Percentiles rank a stretch among this genome's conserved stretches.
Conservation (phyloP, 2,113 vertebrate species). For the Gambusia holbrooki region DNA sequence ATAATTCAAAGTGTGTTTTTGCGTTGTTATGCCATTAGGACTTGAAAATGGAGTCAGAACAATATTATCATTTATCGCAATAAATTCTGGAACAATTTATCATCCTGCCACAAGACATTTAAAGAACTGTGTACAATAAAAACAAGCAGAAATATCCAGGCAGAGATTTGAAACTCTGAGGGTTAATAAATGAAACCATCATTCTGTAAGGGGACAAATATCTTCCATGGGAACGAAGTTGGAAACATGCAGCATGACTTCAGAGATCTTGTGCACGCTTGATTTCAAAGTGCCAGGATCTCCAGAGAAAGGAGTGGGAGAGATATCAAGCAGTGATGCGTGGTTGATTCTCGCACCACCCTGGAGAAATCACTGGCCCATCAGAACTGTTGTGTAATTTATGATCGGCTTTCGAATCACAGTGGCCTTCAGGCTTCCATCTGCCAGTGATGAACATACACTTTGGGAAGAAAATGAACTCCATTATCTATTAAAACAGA, state of each 20-base stretch:
- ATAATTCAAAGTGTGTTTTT: no score
- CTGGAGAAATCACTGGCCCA: slow-evolving; percentile 53
- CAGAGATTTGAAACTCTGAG: no score
- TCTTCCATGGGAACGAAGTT: no score
- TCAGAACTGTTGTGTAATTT: slow-evolving; percentile 73
- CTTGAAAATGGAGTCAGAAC: no score
- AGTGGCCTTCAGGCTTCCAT: slow-evolving; percentile 67
- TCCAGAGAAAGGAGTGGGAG: slow-evolving; percentile 21
- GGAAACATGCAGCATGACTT: background rate
- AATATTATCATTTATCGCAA: no score
- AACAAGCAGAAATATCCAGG: no score
- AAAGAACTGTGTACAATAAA: no score
- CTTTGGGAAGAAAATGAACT: slow-evolving; percentile 48
- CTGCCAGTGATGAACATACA: slow-evolving; percentile 68
- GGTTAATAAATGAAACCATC: no score
- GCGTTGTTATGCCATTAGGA: no score
- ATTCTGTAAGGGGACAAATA: no score
- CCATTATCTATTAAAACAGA: slow-evolving; percentile 66
- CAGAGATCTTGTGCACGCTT: background rate
- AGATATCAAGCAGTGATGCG: slow-evolving; percentile 35
- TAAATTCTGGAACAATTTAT: no score
- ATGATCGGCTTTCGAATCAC: slow-evolving; percentile 69
- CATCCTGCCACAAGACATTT: no score
- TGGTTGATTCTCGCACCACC: slow-evolving; percentile 47
- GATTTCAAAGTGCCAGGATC: slow-evolving; percentile 10